phyloP scores from a whole-genome alignment of 2,113 vertebrate genomes.

The Paratilapia polleni region DNA sequence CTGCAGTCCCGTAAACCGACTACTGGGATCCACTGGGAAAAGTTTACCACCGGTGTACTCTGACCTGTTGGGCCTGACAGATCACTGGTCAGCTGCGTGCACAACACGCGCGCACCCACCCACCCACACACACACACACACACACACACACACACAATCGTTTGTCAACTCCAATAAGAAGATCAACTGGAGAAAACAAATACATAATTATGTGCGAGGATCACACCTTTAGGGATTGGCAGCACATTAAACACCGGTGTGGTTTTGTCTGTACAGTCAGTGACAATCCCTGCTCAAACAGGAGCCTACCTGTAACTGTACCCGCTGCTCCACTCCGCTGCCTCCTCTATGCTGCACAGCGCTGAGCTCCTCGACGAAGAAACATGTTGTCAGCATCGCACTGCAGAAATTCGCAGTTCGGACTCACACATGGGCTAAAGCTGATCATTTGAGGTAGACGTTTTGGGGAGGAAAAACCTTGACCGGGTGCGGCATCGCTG shows the following conservation, averaged over 20 bases:
- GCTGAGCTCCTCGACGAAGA: constrained; percentile 44
- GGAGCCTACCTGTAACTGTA: constrained; percentile 62
- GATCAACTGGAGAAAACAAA: background rate
- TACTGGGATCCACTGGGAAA: constrained; percentile 31
- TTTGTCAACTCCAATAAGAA: background rate
- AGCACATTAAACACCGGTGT: background rate
- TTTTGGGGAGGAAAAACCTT: background rate
- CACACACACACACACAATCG: background rate
- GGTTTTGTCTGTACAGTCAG: background rate
- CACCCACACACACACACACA: background rate
- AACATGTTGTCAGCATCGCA: constrained; percentile 65
- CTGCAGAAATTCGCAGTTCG: constrained; percentile 5
- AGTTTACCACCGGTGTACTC: constrained; percentile 62
- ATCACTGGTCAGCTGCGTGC: constrained; percentile 27
- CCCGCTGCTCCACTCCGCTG: constrained; percentile 47
- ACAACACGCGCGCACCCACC: background rate
- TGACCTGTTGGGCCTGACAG: constrained; percentile 70
- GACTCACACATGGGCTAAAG: constrained; percentile 1
- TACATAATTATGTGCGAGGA: background rate
- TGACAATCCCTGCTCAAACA: background rate
- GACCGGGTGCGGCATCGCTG: constrained; percentile 51
- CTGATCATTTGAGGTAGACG: constrained; percentile 39
- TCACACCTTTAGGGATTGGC: background rate
- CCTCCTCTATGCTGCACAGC: constrained; percentile 58
- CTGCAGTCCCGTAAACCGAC: background rate